Percentiles rank a stretch among this genome's conserved stretches.
Conservation (phyloP, 2,797 vertebrate species). For the Selene dorsalis region DNA sequence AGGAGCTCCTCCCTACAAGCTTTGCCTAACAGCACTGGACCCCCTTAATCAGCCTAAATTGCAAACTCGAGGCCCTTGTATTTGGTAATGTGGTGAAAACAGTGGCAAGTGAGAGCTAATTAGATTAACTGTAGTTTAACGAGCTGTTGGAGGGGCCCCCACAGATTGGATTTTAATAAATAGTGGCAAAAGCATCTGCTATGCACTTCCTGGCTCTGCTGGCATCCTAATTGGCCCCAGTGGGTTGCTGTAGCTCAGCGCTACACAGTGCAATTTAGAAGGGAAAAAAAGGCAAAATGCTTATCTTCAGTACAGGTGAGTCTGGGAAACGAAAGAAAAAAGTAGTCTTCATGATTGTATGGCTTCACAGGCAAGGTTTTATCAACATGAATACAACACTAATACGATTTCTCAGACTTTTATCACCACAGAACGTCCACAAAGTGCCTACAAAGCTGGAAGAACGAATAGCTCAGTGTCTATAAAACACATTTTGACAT, state of each 20-base stretch:
- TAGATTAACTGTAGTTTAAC: slow-evolving; percentile 85
- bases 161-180: slow-evolving; percentile 86
- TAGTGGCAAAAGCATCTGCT: slow-evolving; percentile 85
- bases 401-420: slow-evolving; percentile 42
- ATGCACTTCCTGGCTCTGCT: slow-evolving; percentile 80
- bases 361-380: slow-evolving; percentile 39
- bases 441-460: slow-evolving; percentile 43
- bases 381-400: slow-evolving; percentile 50
- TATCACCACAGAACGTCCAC: slow-evolving; percentile 44
- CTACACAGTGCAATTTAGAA: slow-evolving; percentile 71
- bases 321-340: slow-evolving; percentile 53
- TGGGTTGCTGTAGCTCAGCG: slow-evolving; percentile 79
- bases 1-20: slow-evolving; percentile 80
- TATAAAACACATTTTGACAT: slow-evolving; percentile 51
- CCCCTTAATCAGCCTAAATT: slow-evolving; percentile 83
- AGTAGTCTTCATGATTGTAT: slow-evolving; percentile 44
- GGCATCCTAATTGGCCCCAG: slow-evolving; percentile 85
- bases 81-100: slow-evolving; percentile 85
- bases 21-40: slow-evolving; percentile 72
- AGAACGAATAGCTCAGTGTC: slow-evolving; percentile 47
- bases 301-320: slow-evolving; percentile 70
- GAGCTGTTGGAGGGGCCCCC: slow-evolving; percentile 81
- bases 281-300: slow-evolving; percentile 55
- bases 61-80: slow-evolving; percentile 78
- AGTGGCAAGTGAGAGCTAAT: slow-evolving; percentile 85